A percentile compares a stretch with the other conserved stretches of the same genome.
phyloP scores from a whole-genome alignment of 2,888 invertebrate genomes.

The Entomobrya proxima region DNA sequence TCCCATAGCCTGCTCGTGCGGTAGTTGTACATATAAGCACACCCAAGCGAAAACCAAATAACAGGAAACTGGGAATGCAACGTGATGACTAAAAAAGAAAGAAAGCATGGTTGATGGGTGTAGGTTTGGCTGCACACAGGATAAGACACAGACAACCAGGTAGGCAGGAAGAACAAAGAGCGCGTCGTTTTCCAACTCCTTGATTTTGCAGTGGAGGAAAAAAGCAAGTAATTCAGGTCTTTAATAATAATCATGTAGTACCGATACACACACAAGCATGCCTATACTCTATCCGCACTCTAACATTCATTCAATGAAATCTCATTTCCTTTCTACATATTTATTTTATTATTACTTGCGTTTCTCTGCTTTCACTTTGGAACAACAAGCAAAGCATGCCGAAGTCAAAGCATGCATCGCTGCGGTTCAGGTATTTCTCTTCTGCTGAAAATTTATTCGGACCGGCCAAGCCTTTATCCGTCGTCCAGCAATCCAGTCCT shows the following conservation, averaged over 20 bases:
- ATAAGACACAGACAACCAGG: not conserved
- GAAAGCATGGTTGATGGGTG: not conserved
- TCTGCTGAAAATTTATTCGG: not conserved
- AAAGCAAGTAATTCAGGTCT: not conserved
- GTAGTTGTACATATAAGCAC: not conserved
- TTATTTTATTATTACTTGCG: conserved; percentile 7
- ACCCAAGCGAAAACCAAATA: conserved; percentile 32
- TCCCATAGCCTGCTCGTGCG: not conserved
- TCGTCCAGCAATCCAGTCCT: too few species aligned
- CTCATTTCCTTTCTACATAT: not conserved
- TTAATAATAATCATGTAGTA: conserved; percentile 24
- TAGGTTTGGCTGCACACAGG: not conserved
- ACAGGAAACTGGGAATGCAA: not conserved
- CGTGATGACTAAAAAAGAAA: conserved; percentile 29
- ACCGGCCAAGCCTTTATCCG: too few species aligned
- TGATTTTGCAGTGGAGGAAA: not conserved
- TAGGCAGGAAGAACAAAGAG: conserved; percentile 17
- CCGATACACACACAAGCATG: not conserved
- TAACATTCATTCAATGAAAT: conserved; percentile 26
- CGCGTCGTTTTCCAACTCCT: not conserved
- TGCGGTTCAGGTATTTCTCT: not conserved
- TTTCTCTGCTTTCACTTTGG: not conserved
- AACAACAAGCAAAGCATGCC: not conserved
- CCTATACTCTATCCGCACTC: not conserved
- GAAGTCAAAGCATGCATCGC: not conserved